Evolutionary conservation across 2,888 invertebrate species (phyloP).

Genomic region (Anarsia innoxiella): DNA sequence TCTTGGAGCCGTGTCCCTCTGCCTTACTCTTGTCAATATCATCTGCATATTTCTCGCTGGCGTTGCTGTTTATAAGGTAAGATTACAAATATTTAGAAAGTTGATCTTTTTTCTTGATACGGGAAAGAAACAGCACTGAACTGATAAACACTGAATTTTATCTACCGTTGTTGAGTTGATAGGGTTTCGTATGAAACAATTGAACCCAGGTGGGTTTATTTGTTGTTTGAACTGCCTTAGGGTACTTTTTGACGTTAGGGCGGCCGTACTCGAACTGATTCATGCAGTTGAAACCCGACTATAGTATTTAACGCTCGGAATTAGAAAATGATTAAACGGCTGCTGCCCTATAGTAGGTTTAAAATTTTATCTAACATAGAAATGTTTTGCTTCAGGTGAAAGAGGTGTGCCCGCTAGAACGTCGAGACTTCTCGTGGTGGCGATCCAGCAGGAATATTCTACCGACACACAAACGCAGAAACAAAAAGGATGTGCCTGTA

Average conservation of each 20-base stretch:
- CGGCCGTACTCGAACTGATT: too few relatives aligned
- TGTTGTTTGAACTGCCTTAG: too few relatives aligned
- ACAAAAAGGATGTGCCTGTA: conserved; percentile 18
- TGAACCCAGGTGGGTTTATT: too few relatives aligned
- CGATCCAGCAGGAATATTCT: conserved; percentile 30
- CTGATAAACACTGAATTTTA: too few relatives aligned
- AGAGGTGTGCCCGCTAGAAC: conserved; percentile 75
- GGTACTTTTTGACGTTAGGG: too few relatives aligned
- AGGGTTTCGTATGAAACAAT: too few relatives aligned
- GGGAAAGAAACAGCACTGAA: background rate
- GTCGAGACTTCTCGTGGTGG: conserved; percentile 52
- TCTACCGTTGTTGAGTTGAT: too few relatives aligned
- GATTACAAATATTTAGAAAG: conserved; percentile 5
- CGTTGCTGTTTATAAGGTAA: conserved; percentile 80
- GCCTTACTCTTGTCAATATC: conserved; percentile 83
- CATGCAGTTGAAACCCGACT: too few relatives aligned
- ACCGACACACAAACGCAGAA: conserved; percentile 19
- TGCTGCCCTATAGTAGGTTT: too few relatives aligned
- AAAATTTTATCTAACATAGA: too few relatives aligned
- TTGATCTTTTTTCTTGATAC: background rate
- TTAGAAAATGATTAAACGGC: too few relatives aligned
- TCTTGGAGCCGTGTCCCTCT: conserved; percentile 80
- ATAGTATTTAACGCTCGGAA: too few relatives aligned
- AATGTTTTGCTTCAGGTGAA: conserved; percentile 68
- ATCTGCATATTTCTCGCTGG: conserved; percentile 82